Base-by-base conservation (phyloP, 2,888 invertebrate genomes). In the Mythimna loreyi region DNA sequence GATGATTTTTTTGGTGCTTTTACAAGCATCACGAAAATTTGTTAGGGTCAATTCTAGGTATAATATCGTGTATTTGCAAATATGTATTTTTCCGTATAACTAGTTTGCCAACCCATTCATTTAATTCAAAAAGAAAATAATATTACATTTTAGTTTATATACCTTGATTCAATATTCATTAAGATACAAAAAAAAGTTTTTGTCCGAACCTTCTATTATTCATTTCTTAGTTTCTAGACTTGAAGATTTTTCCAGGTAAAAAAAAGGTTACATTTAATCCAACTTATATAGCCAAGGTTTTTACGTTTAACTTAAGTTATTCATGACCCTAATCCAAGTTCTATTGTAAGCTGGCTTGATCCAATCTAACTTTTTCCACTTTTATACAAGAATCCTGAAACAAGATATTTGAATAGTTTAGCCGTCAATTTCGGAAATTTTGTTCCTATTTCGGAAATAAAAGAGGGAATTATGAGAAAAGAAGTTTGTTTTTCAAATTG, bases 361-460 rank as follows among this genome's bases (percentile, higher is more conserved):
- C 67, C 74, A 83, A 81, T 83, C 71, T 81, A 81, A 81, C 66
- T 81, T 81, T 72, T 73, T 59, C 63, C 61, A 61, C 65, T 60
- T 66, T 80, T 49, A 28, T 28, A 58, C 55, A 28, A 61, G 74
- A 79, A 65, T 65, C 64, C 55, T 55, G 30, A 47, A 47, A 81
- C n/a, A 50, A 45, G 40, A 40, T 50, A 55, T 40, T n/a, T 59
- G 53, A 47, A 57, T 53, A 74, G 72, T 70, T 70, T 53, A 63
- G 64, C 11, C 30, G 50, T 40, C 25, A 43, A 43, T 67, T 75
- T 30, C 16, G 8, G 23, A 16, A 25, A 40, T 23, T 11, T 3
- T 8, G 33, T 52, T 1, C 23, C 50, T 13, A 40, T 53, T 67
- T 52, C 8, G 47, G 8, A 11, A 19, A 65, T 66, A 53, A 47